Evolutionary conservation across 2,888 invertebrate species (phyloP), one percentile per base, ranked within the genome.

Genomic region (Melieria picta): DNA sequence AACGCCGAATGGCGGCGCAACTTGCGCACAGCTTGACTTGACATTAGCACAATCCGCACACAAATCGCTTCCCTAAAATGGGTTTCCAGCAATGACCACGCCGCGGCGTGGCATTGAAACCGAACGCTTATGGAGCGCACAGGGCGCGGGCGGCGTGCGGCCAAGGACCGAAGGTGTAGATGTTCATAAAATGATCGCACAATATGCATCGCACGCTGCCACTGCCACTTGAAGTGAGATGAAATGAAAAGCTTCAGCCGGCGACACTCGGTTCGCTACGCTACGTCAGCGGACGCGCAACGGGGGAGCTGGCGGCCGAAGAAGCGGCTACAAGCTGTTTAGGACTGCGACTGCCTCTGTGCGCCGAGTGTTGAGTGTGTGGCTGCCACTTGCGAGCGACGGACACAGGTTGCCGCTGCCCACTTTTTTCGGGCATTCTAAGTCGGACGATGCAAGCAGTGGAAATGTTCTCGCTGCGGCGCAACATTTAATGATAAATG

Each of bases 401-500:
- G 30, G 30, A 30, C 30, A 30, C 30, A 30, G 30, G 30, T 30
- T 30, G 30, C 16, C 16, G 16, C 16, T 16, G 16, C 30, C 30
- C 30, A 30, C 30, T 30, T 30, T 30, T 30, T 30, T 30, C 30
- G 30, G 30, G 30, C 30, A 30, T 30, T 30, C 30, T 30, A 30
- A 30, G 30, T 30, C 30, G 30, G 30, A 2, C 30, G 30, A 30
- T 30, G 30, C 30, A 30, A 30, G 30, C 30, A 30, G 30, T 30
- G 30, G 60, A 71, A 71, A 62, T 71, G 67, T 71, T 71, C 63
- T 43, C 47, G 63, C 65, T 67, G 71, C 71, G 81, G 56, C 69
- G 56, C 61, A 61, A 67, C 67, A 67, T 67, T 69, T 84, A 85
- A 86, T 86, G 86, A 86, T 86, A 86, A 86, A 86, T 86, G 86